These are phyloP conservation scores for Scytalopus superciliaris DNA, from an alignment of 2,113 vertebrate species.

Conservation along the genomic window DNA sequence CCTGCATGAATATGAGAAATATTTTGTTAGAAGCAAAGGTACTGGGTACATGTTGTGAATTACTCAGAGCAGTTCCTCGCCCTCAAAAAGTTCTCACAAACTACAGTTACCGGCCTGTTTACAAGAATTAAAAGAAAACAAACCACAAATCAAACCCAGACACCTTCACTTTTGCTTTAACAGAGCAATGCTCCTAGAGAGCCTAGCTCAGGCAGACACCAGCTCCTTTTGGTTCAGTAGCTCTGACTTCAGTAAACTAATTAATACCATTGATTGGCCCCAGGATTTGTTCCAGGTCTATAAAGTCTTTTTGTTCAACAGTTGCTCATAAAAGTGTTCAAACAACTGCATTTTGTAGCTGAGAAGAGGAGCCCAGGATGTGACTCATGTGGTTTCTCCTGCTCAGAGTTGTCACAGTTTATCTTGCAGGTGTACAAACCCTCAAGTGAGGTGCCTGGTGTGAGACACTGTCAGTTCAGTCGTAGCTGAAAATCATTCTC, in stretches of 20 bases:
- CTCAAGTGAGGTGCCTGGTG: rapidly evolving
- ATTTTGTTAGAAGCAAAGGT: background rate
- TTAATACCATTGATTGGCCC: background rate
- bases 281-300: background rate
- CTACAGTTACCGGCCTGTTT: background rate
- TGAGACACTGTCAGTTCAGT: rapidly evolving
- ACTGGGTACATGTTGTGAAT: background rate
- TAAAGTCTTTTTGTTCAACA: background rate
- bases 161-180: background rate
- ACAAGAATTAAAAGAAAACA: background rate
- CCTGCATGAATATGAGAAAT: background rate
- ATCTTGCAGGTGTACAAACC: background rate
- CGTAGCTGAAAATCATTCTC: background rate
- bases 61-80: background rate
- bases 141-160: background rate
- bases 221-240: background rate
- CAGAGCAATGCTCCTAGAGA: background rate
- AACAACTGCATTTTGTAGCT: background rate
- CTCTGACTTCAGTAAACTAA: background rate
- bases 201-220: background rate
- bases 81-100: background rate
- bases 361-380: background rate
- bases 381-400: background rate
- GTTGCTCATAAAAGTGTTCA: background rate
- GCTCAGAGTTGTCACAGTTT: background rate